Conservation (phyloP, 2,888 invertebrate species). For the Germaria angustata region DNA sequence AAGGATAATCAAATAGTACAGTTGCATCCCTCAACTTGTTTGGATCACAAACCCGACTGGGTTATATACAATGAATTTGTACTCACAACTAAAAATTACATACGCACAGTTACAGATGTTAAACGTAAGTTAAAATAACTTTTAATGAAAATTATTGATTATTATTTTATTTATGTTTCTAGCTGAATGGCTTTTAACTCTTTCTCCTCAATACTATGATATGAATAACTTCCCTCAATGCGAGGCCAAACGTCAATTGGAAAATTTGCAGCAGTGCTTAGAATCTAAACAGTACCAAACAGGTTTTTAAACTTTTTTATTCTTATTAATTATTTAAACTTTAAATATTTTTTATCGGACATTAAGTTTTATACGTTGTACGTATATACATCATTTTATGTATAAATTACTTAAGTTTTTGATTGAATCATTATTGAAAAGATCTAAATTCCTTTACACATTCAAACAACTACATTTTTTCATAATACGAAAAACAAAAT, state of each 20-base stretch:
- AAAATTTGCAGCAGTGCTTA: conserved; percentile 91
- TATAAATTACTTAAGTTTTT: conserved; percentile 30
- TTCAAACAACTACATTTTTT: not conserved
- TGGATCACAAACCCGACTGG: conserved; percentile 99
- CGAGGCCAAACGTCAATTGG: conserved; percentile 96
- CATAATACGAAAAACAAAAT: not conserved
- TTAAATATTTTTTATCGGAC: conserved; percentile 20
- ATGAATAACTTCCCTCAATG: conserved; percentile 98
- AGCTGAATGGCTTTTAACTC: conserved; percentile 96
- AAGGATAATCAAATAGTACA: conserved; percentile 99
- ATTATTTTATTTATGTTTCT: conserved; percentile 61
- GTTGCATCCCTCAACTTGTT: conserved; percentile 98
- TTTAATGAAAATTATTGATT: not conserved
- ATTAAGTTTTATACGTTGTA: conserved; percentile 38
- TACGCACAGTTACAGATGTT: conserved; percentile 98
- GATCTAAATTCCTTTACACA: conserved; percentile 7
- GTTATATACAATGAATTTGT: conserved; percentile 99
- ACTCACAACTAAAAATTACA: conserved; percentile 99
- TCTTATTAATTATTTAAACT: conserved; percentile 9
- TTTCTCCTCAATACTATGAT: conserved; percentile 99
- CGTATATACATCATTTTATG: conserved; percentile 25
- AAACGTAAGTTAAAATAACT: conserved; percentile 88
- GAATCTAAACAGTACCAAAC: conserved; percentile 94
- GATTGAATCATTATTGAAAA: conserved; percentile 2
- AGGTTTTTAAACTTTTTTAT: conserved; percentile 85